Conservation (phyloP, 1,140 invertebrate genomes). For the Yoshiicerus persimilis region DNA sequence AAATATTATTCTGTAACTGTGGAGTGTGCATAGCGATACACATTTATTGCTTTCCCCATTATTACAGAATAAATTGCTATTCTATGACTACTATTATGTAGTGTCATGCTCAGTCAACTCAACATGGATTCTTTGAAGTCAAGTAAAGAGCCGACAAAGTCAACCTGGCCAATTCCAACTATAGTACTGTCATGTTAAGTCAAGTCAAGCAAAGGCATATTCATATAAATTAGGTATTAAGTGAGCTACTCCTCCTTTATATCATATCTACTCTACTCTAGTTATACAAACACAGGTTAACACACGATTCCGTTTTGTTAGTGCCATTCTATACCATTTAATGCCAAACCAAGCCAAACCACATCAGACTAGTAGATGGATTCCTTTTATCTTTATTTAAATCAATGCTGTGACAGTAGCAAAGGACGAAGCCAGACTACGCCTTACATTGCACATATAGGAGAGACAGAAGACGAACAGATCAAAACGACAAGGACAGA, state of each 20-base stretch:
- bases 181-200: neutral
- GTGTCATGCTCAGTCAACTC: neutral
- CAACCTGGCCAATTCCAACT: neutral
- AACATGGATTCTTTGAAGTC: neutral
- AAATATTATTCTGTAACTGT: no score
- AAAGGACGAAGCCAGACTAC: neutral
- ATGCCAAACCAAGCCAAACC: neutral
- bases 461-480: neutral
- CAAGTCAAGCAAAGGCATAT: neutral
- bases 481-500: neutral
- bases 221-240: neutral
- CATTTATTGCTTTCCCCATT: neutral
- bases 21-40: no score
- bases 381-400: slow-evolving; percentile 20
- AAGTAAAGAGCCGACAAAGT: neutral
- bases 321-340: neutral
- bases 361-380: neutral
- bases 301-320: neutral
- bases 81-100: no score
- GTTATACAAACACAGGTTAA: neutral
- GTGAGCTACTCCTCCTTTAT: neutral
- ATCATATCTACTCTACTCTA: neutral
- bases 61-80: neutral
- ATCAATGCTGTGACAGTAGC: neutral
- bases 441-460: neutral